Percentiles rank a stretch among this genome's conserved stretches.
Evolutionary conservation across 2,113 vertebrate genomes (phyloP).

Genomic region (Anguilla japonica): DNA sequence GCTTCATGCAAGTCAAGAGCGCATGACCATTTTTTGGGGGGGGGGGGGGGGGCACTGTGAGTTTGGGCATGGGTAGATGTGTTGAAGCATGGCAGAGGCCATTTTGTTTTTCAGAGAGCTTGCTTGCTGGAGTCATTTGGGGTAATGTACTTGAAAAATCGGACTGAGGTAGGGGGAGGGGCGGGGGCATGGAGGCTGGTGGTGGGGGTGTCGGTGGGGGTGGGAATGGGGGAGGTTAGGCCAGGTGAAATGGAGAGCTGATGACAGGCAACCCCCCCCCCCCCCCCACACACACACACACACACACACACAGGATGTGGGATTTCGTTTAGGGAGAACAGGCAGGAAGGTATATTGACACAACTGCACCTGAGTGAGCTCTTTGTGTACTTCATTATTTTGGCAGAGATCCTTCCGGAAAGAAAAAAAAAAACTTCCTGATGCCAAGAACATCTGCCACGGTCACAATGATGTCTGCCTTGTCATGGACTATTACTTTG

Average conservation of each 20-base stretch:
- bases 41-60: not conserved
- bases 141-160: not conserved
- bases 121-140: not conserved
- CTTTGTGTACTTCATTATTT: not conserved
- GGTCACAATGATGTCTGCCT: not conserved
- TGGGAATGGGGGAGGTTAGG: not conserved
- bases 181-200: not conserved
- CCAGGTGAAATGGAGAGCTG: no score
- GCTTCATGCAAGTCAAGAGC: no score
- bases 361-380: constrained; percentile 28
- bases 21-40: no score
- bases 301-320: not conserved
- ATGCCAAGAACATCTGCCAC: not conserved
- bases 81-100: not conserved
- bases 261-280: no score
- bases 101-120: not conserved
- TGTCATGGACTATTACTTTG: not conserved
- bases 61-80: no score
- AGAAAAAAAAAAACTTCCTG: not conserved
- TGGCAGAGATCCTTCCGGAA: not conserved
- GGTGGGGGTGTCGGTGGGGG: not conserved
- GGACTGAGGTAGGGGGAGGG: not conserved
- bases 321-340: constrained; percentile 24
- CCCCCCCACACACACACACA: no score
- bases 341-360: constrained; percentile 42